These are phyloP conservation scores for Caenorhabditis sp. DNA, from an alignment of 2,888 invertebrate genomes.

Conservation along the genomic window DNA sequence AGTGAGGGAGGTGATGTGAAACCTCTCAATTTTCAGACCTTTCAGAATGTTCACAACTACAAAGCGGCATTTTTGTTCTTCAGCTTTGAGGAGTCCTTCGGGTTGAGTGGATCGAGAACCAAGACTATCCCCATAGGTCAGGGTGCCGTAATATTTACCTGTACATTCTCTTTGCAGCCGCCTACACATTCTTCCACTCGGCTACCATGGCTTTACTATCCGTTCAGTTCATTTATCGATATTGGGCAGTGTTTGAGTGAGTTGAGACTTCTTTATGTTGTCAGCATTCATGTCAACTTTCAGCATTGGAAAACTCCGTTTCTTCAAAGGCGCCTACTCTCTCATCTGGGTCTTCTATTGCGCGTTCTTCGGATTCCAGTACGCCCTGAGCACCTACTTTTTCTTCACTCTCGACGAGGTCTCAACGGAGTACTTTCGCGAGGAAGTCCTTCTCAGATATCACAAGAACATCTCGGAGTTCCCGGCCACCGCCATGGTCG, in stretches of 20 bases:
- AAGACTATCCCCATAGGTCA: neutral
- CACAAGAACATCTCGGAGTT: neutral
- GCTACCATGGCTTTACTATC: constrained; percentile 1
- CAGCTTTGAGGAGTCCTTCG: neutral
- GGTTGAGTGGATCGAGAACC: neutral
- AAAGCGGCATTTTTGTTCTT: neutral
- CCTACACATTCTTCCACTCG: constrained; percentile 1
- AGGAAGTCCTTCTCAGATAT: neutral
- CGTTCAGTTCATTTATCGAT: constrained; percentile 4
- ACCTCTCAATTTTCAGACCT: too few species aligned
- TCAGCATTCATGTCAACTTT: neutral
- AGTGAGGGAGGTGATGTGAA: neutral
- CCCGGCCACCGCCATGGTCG: constrained; percentile 1
- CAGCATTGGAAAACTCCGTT: neutral
- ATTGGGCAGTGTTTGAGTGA: constrained; percentile 22
- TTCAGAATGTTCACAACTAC: constrained; percentile 26
- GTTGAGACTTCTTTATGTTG: neutral
- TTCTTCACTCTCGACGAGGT: neutral
- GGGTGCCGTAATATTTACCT: neutral
- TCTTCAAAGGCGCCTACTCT: neutral
- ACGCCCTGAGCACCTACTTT: neutral
- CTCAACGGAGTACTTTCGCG: neutral
- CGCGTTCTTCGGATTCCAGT: constrained; percentile 4
- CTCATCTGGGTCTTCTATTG: neutral
- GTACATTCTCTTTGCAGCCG: neutral